A percentile compares a stretch with the other conserved stretches of the same genome.
phyloP scores from a whole-genome alignment of 2,797 vertebrate genomes.

The Pseudomugil tenellus region DNA sequence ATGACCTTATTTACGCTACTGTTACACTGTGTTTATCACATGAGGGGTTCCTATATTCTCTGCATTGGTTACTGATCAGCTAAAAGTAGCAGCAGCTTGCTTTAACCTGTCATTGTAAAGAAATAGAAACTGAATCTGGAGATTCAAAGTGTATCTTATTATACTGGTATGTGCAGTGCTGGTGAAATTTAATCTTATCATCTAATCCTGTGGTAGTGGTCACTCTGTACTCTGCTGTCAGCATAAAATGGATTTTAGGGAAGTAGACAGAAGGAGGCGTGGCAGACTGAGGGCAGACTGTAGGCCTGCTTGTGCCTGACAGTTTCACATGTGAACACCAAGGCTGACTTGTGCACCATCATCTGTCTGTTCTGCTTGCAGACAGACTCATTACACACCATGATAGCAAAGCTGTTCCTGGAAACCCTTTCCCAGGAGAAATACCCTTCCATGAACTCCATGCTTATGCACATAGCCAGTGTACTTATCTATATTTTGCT shows the following conservation, averaged over 20 bases:
- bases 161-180: background rate
- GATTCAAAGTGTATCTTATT: background rate
- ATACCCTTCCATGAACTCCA: constrained; percentile 64
- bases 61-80: background rate
- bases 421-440: constrained; percentile 61
- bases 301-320: constrained; percentile 37
- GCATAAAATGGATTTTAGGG: constrained; percentile 63
- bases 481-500: constrained; percentile 43
- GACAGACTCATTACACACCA: constrained; percentile 38
- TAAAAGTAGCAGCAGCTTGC: background rate
- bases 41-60: background rate
- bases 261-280: constrained; percentile 57
- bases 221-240: constrained; percentile 49
- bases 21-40: background rate
- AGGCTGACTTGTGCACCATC: constrained; percentile 38
- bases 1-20: background rate
- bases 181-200: constrained; percentile 10
- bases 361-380: constrained; percentile 38
- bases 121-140: background rate
- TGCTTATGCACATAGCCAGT: constrained; percentile 12
- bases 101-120: background rate
- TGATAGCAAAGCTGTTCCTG: constrained; percentile 68
- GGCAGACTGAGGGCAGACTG: no score
- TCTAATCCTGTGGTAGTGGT: constrained; percentile 24
- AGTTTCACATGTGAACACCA: constrained; percentile 39